Evolutionary conservation across 2,797 vertebrate species (phyloP).

Genomic region (Microctenopoma stevenorrisi): DNA sequence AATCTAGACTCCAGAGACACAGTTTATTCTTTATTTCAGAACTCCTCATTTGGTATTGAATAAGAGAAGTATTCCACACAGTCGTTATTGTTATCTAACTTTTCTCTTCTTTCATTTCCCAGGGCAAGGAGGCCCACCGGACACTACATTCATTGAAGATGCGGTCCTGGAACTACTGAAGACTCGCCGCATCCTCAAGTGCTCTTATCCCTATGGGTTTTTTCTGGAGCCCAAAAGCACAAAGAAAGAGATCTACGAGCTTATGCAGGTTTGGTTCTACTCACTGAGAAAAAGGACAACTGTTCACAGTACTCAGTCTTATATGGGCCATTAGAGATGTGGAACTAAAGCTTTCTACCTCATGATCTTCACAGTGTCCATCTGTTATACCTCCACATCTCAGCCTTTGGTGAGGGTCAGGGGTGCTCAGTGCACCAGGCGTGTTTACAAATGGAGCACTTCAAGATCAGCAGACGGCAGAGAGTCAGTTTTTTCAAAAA

Average conservation of each 20-base stretch:
- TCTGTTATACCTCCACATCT: constrained; percentile 41
- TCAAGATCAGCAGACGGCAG: too few species aligned
- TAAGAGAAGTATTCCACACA: constrained; percentile 10
- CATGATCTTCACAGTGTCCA: constrained; percentile 32
- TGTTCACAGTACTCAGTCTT: constrained; percentile 41
- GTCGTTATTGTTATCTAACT: constrained; percentile 14
- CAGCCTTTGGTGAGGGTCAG: constrained; percentile 35
- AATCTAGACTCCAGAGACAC: neutral
- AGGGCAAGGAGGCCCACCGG: constrained; percentile 95
- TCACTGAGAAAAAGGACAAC: constrained; percentile 48
- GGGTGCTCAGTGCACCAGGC: too few species aligned
- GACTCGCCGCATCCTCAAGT: constrained; percentile 98
- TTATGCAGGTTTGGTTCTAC: constrained; percentile 92
- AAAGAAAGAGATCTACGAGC: constrained; percentile 99
- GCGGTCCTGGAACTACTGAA: constrained; percentile 97
- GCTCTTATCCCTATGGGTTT: constrained; percentile 99
- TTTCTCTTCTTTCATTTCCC: constrained; percentile 23
- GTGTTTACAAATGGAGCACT: too few species aligned
- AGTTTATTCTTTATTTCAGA: constrained; percentile 13
- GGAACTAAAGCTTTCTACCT: constrained; percentile 36
- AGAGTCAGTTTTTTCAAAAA: too few species aligned
- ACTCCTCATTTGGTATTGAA: constrained; percentile 12
- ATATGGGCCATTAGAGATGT: constrained; percentile 48
- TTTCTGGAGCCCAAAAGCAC: constrained; percentile 99
- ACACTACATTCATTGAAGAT: constrained; percentile 99